Evolutionary conservation across 2,888 invertebrate genomes (phyloP), one percentile per base, ranked within the genome.

Genomic region (Aethes cnicana): DNA sequence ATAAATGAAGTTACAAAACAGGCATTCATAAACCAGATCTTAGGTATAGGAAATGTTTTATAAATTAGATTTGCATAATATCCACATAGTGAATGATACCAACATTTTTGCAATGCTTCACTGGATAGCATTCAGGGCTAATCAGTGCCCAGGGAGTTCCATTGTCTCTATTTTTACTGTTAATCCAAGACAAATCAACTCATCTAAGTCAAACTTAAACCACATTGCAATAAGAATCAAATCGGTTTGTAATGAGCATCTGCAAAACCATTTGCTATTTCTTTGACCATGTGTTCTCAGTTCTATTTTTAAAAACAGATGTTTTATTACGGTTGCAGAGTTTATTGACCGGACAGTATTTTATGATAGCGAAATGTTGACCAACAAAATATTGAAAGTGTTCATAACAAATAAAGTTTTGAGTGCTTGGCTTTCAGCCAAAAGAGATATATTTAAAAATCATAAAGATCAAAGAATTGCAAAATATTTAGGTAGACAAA

Each of bases 401-500:
- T 39, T 33, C 39, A 18, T 44, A 26, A 55, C 54, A 58, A 56
- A 58, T 47, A 50, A 14, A 14, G 36, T 55, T 53, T 47, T 56
- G 61, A 65, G 58, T 63, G 54, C 55, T 61, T 69, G 69, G 69
- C 61, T 36, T 8, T 28, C 4, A 16, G 66, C 69, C 67, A 68
- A 59, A 43, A 20, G 30, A 6, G n/a, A 32, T 23, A 53, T 56
- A 57, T 57, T 58, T 46, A 28, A 55, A 43, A 47, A 43, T 14
- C 41, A 54, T 52, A 18, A 54, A 52, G 48, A 55, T 57, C 41
- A 52, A 46, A 52, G 25, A 25, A 17, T 43, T 26, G 21, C 28
- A 28, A 18, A 14, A 20, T 32, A 25, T 26, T 44, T 26, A 26
- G 8, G 21, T 43, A 11, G 26, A 30, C 8, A 30, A 25, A 12